These are phyloP conservation scores for Drosophila borborema DNA, from an alignment of 2,888 invertebrate species.

Conservation along the genomic window DNA sequence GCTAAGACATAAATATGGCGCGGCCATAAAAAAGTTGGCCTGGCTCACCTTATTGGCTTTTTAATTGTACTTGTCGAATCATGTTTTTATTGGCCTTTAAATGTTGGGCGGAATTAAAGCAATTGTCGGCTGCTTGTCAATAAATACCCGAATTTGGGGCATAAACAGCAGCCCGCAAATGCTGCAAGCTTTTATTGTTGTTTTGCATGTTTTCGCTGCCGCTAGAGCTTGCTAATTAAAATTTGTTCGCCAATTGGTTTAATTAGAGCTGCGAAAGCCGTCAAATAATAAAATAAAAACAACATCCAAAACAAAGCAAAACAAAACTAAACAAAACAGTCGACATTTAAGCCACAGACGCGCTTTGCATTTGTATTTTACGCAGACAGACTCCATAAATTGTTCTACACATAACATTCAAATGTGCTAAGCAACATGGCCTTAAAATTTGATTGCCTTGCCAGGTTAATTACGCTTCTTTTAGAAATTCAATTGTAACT, in stretches of 20 bases:
- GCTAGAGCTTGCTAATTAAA: conserved; percentile 67
- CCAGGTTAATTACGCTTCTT: conserved; percentile 8
- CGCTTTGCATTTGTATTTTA: conserved; percentile 28
- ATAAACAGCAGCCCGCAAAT: conserved; percentile 63
- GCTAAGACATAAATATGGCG: conserved; percentile 65
- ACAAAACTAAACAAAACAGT: conserved; percentile 33
- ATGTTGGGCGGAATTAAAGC: conserved; percentile 63
- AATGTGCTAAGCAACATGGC: conserved; percentile 6
- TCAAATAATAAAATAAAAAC: conserved; percentile 63
- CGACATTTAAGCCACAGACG: conserved; percentile 12
- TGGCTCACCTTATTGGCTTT: conserved; percentile 67
- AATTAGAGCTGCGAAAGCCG: conserved; percentile 64
- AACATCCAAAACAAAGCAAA: conserved; percentile 1
- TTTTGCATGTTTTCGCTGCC: conserved; percentile 24
- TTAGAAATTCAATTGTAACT: not conserved
- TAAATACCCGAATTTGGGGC: conserved; percentile 50
- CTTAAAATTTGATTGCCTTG: conserved; percentile 7
- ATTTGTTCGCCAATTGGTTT: conserved; percentile 70
- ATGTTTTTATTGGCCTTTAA: conserved; percentile 71
- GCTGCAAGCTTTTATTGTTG: conserved; percentile 47
- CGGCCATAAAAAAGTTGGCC: conserved; percentile 64
- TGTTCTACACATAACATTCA: conserved; percentile 18
- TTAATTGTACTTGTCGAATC: conserved; percentile 70
- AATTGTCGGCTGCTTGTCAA: conserved; percentile 65
- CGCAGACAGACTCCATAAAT: conserved; percentile 18